Evolutionary conservation across 2,888 invertebrate genomes (phyloP), one percentile per base, ranked within the genome.

Genomic region (Colletes collaris): DNA sequence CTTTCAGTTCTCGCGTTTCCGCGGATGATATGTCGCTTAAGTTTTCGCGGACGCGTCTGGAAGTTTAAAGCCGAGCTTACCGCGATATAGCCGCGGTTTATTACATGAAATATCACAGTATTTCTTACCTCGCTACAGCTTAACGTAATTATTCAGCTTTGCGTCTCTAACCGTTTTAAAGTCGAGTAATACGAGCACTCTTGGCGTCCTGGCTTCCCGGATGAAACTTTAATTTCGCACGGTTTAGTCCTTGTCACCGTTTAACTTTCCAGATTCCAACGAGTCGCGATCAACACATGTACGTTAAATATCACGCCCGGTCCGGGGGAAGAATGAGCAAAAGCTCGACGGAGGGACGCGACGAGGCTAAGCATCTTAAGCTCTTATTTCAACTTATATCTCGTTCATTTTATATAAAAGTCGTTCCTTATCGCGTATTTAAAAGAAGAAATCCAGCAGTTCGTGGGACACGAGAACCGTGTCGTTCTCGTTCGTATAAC

Each of bases 91-190:
- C 73, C 77, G 59, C 71, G 76, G 78, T 76, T 86, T 78, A 86
- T 84, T 86, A 70, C 84, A 77, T 75, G 73, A 86, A 84, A 86
- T 86, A 85, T 84, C 76, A 67, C 58, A 58, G 69, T 81, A 84
- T 74, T 81, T 79, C 75, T 72, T 71, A 77, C 74, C 77, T 85
- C 64, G 62, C 59, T 66, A 64, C 67, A 77, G 76, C 76, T 86
- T 83, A 85, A 81, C 76, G 78, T 75, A 79, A 86, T 86, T 84
- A 83, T 81, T 84, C 79, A 79, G 81, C 81, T 76, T 75, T 77
- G 81, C 84, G 79, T 85, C 65, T 65, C 68, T 79, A 79, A 81
- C 75, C 66, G 71, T 68, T 84, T 84, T 85, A 85, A 85, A 82
- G 81, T 69, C 64, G 55, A 69, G 68, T 76, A 79, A 79, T 55